Base-by-base conservation (phyloP, 2,797 vertebrate species). In the Aratinga solstitialis region DNA sequence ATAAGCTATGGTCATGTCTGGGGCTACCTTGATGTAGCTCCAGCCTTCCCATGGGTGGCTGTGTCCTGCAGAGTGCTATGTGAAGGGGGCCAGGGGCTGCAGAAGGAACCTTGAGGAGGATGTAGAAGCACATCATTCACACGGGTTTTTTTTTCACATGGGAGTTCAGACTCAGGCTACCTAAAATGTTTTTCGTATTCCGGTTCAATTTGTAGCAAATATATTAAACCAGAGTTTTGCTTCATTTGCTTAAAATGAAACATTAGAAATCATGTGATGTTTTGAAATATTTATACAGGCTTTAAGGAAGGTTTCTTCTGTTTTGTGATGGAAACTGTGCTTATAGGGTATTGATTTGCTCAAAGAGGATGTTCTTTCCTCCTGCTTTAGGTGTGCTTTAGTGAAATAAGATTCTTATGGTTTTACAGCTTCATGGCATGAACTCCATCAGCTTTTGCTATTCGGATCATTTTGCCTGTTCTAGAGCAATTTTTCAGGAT, bases 261-360 rank as follows among this genome's bases (percentile, higher is more conserved):
- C 3, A 7, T 84, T 2, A 59, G 24, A 73, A 76, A 23, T 58
- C 3, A 7, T 36, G 23, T 8, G 20, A 23, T 67, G 30, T 54
- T 87, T 74, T 87, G 23, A 77, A 83, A 65, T 74, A 74, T 27
- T 85, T 89, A 22, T 61, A n/a, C 23, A 34, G n/a, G 18, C 48
- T 85, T 56, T 89, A 67, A 71, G 78, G 65, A 82, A 67, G 32
- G 8, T 53, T 94, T 89, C 67, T 91, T 90, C n/a, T 40, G 3
- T 63, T 63, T 92, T 61, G 30, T 83, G 29, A 34, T 87, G 21
- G 29, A 54, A 78, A 8, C 24, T 51, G 34, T 27, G 27, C 48
- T 72, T 91, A 16, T 12, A 36, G 23, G 14, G 15, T 59, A 61
- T 66, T 78, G 62, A 48, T 66, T 71, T 56, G 23, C 24, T 73